These are phyloP conservation scores for Morpho deidamia DNA, from an alignment of 2,888 invertebrate species.

Conservation along the genomic window DNA sequence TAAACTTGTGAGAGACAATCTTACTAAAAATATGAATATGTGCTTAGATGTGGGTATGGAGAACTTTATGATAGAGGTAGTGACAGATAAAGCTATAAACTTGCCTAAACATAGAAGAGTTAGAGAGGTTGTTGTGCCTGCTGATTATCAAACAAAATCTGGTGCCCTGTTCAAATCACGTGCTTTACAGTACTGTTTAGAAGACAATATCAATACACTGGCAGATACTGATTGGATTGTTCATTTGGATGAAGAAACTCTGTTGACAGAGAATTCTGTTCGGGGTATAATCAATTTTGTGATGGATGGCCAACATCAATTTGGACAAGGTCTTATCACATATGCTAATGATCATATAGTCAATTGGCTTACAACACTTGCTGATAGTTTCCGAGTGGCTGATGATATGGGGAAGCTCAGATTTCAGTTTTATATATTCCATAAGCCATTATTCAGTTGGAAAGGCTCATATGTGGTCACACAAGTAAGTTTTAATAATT, in stretches of 20 bases:
- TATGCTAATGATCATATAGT: constrained; percentile 98
- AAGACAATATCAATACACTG: constrained; percentile 90
- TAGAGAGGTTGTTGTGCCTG: constrained; percentile 93
- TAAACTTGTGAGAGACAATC: constrained; percentile 92
- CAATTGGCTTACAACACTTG: constrained; percentile 97
- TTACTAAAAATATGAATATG: constrained; percentile 90
- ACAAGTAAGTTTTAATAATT: constrained; percentile 79
- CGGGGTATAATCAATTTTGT: constrained; percentile 96
- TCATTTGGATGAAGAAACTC: constrained; percentile 98
- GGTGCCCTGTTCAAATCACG: constrained; percentile 96
- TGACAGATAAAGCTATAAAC: constrained; percentile 92
- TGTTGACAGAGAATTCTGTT: constrained; percentile 94
- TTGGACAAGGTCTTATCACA: constrained; percentile 96
- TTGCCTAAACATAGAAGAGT: constrained; percentile 88
- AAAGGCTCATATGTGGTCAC: constrained; percentile 99
- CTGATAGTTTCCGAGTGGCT: constrained; percentile 96
- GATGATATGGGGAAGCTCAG: constrained; percentile 98
- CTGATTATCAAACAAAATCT: constrained; percentile 90
- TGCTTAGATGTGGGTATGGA: constrained; percentile 94
- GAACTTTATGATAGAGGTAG: constrained; percentile 97
- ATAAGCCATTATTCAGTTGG: constrained; percentile 97
- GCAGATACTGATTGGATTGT: constrained; percentile 96
- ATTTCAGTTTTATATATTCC: constrained; percentile 94
- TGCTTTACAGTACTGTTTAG: constrained; percentile 96
- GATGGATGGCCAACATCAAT: constrained; percentile 94